Evolutionary conservation across 2,888 invertebrate genomes (phyloP), one percentile per base, ranked within the genome.

Genomic region (Drosophila antonietae): DNA sequence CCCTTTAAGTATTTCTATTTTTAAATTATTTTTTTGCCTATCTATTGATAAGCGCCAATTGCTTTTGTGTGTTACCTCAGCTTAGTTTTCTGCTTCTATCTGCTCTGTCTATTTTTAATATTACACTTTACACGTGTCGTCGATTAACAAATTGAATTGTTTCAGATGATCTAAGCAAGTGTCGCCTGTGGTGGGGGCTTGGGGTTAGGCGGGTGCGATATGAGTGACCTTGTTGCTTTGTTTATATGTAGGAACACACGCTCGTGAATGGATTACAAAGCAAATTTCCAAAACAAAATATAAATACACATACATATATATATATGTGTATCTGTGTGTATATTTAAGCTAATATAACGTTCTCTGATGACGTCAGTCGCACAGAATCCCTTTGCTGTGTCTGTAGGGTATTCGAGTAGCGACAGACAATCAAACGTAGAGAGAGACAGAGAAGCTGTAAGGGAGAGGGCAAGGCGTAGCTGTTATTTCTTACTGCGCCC

Each of bases 51-150:
- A 58, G 58, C 33, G 12, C 2, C 12, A 47, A 31, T 60, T 12
- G 18, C 28, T 15, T 47, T n/a, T 20, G 23, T 15, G 9, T 33
- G 23, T 15, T 37, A 28, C 4, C 39, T 15, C 47, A 39, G 31
- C 18, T 9, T 15, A 7, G 28, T 31, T 18, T n/a, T 35, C 28
- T 9, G 14, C 31, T 28, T 28, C 37, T 37, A 1, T 15, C 15
- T 39, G 10, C 31, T 41, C 12, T 12, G 10, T 31, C 28, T n/a
- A 14, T 35, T 41, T 59, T 49, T 55, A 43, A 43, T 52, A 46
- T 51, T 65, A 61, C 44, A 52, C 18, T 49, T 83, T 81, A 83
- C 88, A 87, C 85, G 85, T 85, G 85, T 84, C 75, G 70, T 59
- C 78, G 88, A 87, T 85, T 83, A 81, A 66, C 76, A 70, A 66